These are phyloP conservation scores for Pheucticus melanocephalus DNA, from an alignment of 2,113 vertebrate genomes.

Conservation along the genomic window DNA sequence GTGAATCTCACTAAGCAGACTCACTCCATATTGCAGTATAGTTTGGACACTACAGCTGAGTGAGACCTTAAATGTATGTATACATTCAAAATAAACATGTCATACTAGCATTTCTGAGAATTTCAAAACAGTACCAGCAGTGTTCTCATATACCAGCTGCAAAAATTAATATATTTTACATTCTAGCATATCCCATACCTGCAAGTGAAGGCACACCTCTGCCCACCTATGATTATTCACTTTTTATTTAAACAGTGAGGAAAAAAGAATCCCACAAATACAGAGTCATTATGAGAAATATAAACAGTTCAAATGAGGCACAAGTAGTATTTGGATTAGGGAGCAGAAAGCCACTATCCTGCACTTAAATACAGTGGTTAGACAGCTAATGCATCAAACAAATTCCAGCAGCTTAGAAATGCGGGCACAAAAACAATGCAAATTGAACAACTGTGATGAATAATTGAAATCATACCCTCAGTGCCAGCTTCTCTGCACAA, in stretches of 20 bases:
- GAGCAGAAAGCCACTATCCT: neutral
- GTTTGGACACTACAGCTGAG: neutral
- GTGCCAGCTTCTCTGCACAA: neutral
- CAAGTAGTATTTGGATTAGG: neutral
- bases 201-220: neutral
- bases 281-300: neutral
- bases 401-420: constrained; percentile 48
- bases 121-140: neutral
- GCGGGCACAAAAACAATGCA: constrained; percentile 34
- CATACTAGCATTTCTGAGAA: neutral
- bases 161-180: neutral
- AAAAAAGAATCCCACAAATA: neutral
- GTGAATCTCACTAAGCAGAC: neutral
- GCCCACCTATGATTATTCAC: neutral
- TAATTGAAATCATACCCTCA: constrained; percentile 42
- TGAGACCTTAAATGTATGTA: neutral
- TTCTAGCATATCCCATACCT: neutral
- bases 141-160: neutral
- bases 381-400: constrained; percentile 24
- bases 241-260: neutral
- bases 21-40: neutral
- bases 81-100: neutral
- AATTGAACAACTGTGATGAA: constrained; percentile 53
- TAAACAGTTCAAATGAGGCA: neutral
- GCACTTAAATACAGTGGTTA: constrained; percentile 18